Base-by-base conservation (phyloP, 2,888 invertebrate genomes). In the Cylindroiulus punctatus region DNA sequence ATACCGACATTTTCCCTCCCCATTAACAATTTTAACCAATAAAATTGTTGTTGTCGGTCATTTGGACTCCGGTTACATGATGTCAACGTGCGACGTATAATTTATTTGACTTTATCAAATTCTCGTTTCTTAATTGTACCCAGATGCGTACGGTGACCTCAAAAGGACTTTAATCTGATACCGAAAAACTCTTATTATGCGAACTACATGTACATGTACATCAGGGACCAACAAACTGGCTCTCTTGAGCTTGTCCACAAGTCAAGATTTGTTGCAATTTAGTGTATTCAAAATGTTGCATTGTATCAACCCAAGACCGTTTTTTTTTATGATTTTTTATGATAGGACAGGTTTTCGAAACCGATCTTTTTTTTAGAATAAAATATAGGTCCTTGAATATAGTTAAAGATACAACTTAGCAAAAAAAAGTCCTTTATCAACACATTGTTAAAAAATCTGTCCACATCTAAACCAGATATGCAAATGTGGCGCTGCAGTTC, bases 101-200 rank as follows among this genome's bases (percentile, higher is more conserved):
- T 76, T 30, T 30, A 76, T 76, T 12, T 4, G 30, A 76, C 17
- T 12, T 14, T 76, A 76, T 76, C 76, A 76, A 76, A 32, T 76
- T 30, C 76, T 76, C 12, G 76, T 76, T 76, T 76, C 26, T 76
- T 76, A 76, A 76, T 32, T 22, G n/a, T 26, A 65, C 12, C 22
- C 22, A 65, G 22, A 22, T 76, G 76, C 76, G 76, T 32, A 76
- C 76, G 76, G 76, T 76, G 76, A 76, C 76, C 76, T 17, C 76
- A 17, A 76, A 76, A 76, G 10, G 76, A 76, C 76, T 30, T 76
- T 32, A 76, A 76, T 76, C 76, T 32, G 76, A 76, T 76, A 14
- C 76, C 26, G 76, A 30, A 76, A 76, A 76, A 30, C 30, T 22
- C 26, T 14, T 76, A 26, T 76, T 76, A 32, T 17, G 30, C 30